A percentile compares a stretch with the other conserved stretches of the same genome.
Evolutionary conservation across 2,797 vertebrate species (phyloP).

Genomic region (Clarias pachynema): DNA sequence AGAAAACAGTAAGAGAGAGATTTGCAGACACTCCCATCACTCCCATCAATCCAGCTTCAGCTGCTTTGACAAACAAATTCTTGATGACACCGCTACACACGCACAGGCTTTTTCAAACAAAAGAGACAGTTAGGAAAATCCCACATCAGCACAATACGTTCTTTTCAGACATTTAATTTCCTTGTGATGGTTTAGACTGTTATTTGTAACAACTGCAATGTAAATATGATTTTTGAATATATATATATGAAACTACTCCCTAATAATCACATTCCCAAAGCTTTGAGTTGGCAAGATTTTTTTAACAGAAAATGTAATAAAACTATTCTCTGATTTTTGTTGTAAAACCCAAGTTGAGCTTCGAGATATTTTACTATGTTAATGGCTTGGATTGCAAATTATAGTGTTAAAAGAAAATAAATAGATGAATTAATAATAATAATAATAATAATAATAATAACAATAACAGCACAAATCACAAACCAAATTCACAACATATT

Average conservation of each 20-base stretch:
- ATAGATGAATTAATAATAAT: too few relatives aligned
- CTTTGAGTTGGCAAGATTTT: too few relatives aligned
- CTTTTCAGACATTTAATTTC: constrained; percentile 19
- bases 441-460: too few relatives aligned
- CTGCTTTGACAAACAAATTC: constrained; percentile 74
- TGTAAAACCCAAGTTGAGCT: background rate
- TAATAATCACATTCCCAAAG: background rate
- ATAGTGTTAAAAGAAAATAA: background rate
- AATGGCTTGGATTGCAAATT: background rate
- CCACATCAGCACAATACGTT: constrained; percentile 35
- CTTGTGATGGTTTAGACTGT: constrained; percentile 25
- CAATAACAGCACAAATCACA: background rate
- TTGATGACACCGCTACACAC: constrained; percentile 52
- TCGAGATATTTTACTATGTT: background rate
- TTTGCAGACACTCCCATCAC: constrained; percentile 66
- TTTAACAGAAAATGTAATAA: background rate
- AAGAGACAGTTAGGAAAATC: constrained; percentile 77
- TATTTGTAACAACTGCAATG: constrained; percentile 23
- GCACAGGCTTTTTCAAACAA: constrained; percentile 75
- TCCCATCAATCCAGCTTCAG: constrained; percentile 67
- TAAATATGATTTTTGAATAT: background rate
- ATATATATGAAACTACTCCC: background rate
- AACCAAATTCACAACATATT: background rate
- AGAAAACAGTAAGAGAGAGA: constrained; percentile 57
- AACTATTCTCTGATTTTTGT: background rate